Percentiles rank a stretch among this genome's conserved stretches.
Conservation (phyloP, 92 coral and sea anemone genomes). For the Phenganax stokvisi region DNA sequence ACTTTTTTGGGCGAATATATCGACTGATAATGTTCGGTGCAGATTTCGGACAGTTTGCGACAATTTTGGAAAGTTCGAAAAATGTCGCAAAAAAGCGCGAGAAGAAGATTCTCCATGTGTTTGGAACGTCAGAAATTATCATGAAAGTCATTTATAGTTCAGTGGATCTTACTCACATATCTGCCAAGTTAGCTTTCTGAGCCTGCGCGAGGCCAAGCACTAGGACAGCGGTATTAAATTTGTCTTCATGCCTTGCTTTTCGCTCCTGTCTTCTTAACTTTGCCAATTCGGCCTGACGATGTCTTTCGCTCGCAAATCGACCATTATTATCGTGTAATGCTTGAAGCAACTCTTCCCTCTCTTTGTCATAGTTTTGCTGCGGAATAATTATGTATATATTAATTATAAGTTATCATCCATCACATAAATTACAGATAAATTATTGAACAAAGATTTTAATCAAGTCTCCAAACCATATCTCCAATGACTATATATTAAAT, state of each 20-base stretch:
- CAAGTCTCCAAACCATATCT: no score
- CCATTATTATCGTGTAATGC: constrained; percentile 69
- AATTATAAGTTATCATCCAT: no score
- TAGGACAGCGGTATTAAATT: constrained; percentile 81
- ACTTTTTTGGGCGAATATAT: no score
- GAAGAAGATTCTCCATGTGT: no score
- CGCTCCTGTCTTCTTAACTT: constrained; percentile 82
- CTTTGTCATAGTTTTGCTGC: constrained; percentile 81
- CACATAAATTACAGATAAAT: no score
- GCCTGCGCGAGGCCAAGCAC: constrained; percentile 88
- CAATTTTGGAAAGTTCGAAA: no score
- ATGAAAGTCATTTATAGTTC: not conserved
- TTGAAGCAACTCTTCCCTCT: constrained; percentile 68
- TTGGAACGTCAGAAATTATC: no score
- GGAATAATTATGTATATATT: not conserved
- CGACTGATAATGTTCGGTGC: no score
- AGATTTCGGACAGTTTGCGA: no score
- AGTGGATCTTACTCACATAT: constrained; percentile 51
- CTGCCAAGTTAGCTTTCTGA: constrained; percentile 71
- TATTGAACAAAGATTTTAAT: no score
- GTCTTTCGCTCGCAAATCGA: constrained; percentile 69
- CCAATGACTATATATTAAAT: no score
- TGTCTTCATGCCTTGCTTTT: constrained; percentile 85
- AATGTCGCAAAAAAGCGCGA: no score
- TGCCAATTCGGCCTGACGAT: constrained; percentile 86